Percentiles rank a stretch among this genome's conserved stretches.
Evolutionary conservation across 2,888 invertebrate genomes (phyloP).

Genomic region (Alloscopus bannaensis): DNA sequence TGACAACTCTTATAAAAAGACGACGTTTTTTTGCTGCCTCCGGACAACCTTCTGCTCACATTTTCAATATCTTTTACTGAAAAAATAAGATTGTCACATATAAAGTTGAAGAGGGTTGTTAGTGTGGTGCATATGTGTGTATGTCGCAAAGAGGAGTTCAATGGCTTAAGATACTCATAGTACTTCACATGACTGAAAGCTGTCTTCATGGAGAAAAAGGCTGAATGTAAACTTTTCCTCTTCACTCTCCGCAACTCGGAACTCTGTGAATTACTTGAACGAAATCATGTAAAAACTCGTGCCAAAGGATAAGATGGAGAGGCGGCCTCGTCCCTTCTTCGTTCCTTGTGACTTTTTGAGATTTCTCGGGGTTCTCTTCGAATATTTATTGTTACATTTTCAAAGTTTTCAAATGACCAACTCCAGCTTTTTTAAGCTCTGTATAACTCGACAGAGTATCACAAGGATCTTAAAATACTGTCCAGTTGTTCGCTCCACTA

Average conservation of each 20-base stretch:
- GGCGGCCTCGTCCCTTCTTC: neutral
- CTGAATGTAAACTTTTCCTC: conserved; percentile 12
- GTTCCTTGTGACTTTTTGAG: conserved; percentile 26
- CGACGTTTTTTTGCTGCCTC: neutral
- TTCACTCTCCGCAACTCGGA: conserved; percentile 5
- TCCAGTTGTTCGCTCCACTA: neutral
- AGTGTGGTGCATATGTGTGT: neutral
- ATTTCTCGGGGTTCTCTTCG: conserved; percentile 1
- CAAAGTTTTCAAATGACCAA: conserved; percentile 2
- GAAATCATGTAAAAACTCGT: conserved; percentile 8
- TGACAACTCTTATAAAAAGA: neutral
- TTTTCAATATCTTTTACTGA: conserved; percentile 12
- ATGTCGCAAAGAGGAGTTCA: conserved; percentile 9
- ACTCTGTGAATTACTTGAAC: conserved; percentile 33
- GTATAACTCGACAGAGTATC: no score
- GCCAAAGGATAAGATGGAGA: conserved; percentile 20
- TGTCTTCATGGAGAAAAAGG: conserved; percentile 17
- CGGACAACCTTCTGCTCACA: neutral
- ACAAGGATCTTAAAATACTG: conserved; percentile 12
- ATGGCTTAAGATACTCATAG: neutral
- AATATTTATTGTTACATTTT: conserved; percentile 14
- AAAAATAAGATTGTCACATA: conserved; percentile 15
- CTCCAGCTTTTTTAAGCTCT: no score
- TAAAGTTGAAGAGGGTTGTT: neutral
- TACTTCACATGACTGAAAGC: conserved; percentile 25